These are phyloP conservation scores for Ophion costatus DNA, from an alignment of 2,888 invertebrate species.

Conservation along the genomic window DNA sequence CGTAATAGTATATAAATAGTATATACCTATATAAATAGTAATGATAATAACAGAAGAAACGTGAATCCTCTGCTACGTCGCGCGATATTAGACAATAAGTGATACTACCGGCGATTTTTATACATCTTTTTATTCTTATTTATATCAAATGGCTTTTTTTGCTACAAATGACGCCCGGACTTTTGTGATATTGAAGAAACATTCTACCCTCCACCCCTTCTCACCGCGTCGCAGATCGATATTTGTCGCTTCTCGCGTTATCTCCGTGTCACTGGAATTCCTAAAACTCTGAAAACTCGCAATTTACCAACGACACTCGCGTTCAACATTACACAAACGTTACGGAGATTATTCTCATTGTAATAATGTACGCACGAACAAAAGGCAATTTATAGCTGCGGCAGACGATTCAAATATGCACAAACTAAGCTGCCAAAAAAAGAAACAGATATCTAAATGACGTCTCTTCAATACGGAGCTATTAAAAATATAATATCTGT, in stretches of 20 bases:
- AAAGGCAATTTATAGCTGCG: conserved; percentile 50
- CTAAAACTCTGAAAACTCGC: conserved; percentile 59
- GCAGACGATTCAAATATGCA: conserved; percentile 69
- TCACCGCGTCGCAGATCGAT: conserved; percentile 42
- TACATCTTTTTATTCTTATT: not conserved
- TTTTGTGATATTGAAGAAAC: conserved; percentile 62
- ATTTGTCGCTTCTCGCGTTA: conserved; percentile 24
- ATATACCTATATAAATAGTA: not conserved
- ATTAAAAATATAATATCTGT: conserved; percentile 63
- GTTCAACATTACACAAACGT: conserved; percentile 25
- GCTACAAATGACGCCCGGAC: conserved; percentile 41
- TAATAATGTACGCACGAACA: not conserved
- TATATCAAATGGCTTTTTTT: not conserved
- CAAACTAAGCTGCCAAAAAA: conserved; percentile 76
- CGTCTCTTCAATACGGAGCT: conserved; percentile 66
- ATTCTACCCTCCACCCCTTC: conserved; percentile 27
- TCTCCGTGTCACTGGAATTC: conserved; percentile 12
- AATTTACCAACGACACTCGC: conserved; percentile 34
- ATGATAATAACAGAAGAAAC: conserved; percentile 10
- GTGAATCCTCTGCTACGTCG: conserved; percentile 30
- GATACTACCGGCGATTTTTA: conserved; percentile 42
- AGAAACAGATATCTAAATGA: conserved; percentile 50
- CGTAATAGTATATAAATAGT: too few species aligned
- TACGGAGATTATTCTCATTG: not conserved
- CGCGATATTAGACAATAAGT: conserved; percentile 47